A percentile compares a stretch with the other conserved stretches of the same genome.
phyloP scores from a whole-genome alignment of 2,797 vertebrate species.

The Gastrophryne carolinensis region DNA sequence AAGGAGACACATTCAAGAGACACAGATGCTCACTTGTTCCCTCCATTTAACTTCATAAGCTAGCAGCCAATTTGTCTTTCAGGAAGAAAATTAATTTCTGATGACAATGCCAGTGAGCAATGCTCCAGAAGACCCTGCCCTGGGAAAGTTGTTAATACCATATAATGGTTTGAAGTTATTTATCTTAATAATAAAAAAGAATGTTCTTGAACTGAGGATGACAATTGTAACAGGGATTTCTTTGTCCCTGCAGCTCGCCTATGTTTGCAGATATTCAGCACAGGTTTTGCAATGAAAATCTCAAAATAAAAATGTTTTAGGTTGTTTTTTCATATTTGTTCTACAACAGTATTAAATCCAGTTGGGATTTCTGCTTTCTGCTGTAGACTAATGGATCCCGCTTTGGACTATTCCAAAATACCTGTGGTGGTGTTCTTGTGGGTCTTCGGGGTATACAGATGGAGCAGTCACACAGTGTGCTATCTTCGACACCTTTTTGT shows the following conservation, averaged over 20 bases:
- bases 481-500: no score
- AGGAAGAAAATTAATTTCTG: slow-evolving; percentile 98
- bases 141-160: slow-evolving; percentile 91
- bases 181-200: slow-evolving; percentile 73
- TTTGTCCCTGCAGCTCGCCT: slow-evolving; percentile 71
- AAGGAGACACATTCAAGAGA: slow-evolving; percentile 89
- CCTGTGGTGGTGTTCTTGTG: no score
- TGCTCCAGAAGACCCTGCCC: slow-evolving; percentile 90
- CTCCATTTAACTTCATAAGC: slow-evolving; percentile 94
- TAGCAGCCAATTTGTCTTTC: slow-evolving; percentile 98
- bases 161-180: slow-evolving; percentile 85
- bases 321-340: no score
- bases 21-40: slow-evolving; percentile 96
- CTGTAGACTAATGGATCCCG: no score
- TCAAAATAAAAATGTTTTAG: no score
- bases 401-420: no score
- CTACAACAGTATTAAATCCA: no score
- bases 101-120: slow-evolving; percentile 92
- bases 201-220: slow-evolving; percentile 80
- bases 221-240: slow-evolving; percentile 83
- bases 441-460: no score
- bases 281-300: no score
- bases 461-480: no score
- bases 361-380: no score
- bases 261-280: slow-evolving; percentile 82